These are phyloP conservation scores for Furcula furcula DNA, from an alignment of 2,888 invertebrate species.

Conservation along the genomic window DNA sequence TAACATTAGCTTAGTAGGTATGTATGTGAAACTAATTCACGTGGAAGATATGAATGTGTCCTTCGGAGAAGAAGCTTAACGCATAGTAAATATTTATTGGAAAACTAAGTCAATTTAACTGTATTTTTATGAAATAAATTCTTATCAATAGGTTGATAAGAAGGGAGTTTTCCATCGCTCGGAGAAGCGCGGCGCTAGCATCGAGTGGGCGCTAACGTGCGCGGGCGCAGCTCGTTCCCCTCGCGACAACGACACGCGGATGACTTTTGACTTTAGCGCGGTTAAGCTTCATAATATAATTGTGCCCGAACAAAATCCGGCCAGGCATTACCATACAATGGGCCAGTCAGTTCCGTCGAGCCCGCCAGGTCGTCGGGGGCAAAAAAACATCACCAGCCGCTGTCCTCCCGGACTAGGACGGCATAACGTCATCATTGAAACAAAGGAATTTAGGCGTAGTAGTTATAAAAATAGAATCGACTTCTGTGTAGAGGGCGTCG, in stretches of 20 bases:
- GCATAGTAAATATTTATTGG: too few species aligned
- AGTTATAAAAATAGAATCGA: too few species aligned
- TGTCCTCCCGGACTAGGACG: slow-evolving; percentile 26
- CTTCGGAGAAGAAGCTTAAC: too few species aligned
- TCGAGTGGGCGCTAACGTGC: slow-evolving; percentile 23
- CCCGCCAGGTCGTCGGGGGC: slow-evolving; percentile 75
- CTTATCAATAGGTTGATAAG: too few species aligned
- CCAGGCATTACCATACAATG: slow-evolving; percentile 79
- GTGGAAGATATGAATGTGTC: too few species aligned
- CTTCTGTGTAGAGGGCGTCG: too few species aligned
- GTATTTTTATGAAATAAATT: too few species aligned
- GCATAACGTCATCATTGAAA: too few species aligned
- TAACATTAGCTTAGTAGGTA: too few species aligned
- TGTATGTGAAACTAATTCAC: too few species aligned
- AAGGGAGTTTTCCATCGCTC: neutral
- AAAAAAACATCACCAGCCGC: slow-evolving; percentile 77
- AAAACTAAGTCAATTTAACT: too few species aligned
- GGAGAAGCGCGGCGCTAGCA: slow-evolving; percentile 13
- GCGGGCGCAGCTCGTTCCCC: slow-evolving; percentile 38
- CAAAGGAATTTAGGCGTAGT: too few species aligned
- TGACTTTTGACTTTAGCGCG: slow-evolving; percentile 79
- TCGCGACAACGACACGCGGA: slow-evolving; percentile 63
- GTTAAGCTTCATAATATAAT: slow-evolving; percentile 80
- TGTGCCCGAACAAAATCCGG: slow-evolving; percentile 80
- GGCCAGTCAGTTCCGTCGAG: slow-evolving; percentile 75